A percentile compares a stretch with the other conserved stretches of the same genome.
Evolutionary conservation across 2,888 invertebrate species (phyloP).

Genomic region (Sycophila texana): DNA sequence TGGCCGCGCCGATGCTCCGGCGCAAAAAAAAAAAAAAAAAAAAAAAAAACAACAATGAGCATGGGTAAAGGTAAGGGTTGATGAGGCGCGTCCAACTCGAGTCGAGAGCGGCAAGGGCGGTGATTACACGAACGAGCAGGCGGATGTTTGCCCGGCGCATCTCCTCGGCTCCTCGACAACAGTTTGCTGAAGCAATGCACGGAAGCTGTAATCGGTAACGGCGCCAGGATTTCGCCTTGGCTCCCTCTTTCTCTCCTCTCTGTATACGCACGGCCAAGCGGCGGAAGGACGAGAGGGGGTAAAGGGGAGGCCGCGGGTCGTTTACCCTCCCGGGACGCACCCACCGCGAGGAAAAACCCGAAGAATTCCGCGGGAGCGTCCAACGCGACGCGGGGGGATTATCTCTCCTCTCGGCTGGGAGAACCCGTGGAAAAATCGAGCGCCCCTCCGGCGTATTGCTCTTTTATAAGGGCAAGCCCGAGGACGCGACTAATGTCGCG

Average conservation of each 20-base stretch:
- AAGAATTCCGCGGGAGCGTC: conserved; percentile 29
- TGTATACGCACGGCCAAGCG: background rate
- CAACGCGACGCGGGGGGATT: conserved; percentile 36
- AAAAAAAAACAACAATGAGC: conserved; percentile 7
- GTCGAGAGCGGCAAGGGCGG: conserved; percentile 8
- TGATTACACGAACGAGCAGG: conserved; percentile 41
- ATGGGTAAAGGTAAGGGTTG: conserved; percentile 15
- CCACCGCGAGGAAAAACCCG: conserved; percentile 21
- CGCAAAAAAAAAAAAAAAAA: background rate
- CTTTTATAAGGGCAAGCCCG: background rate
- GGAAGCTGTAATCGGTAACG: conserved; percentile 45
- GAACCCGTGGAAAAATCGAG: conserved; percentile 33
- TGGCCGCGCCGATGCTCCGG: background rate
- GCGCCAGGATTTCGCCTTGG: conserved; percentile 48
- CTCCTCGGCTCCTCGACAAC: conserved; percentile 12
- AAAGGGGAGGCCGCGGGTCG: conserved; percentile 5
- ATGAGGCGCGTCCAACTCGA: conserved; percentile 30
- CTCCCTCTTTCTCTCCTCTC: conserved; percentile 3
- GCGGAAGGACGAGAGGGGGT: background rate
- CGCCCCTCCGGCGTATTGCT: background rate
- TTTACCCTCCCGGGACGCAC: conserved; percentile 27
- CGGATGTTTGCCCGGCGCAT: conserved; percentile 30
- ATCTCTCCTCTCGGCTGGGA: conserved; percentile 38
- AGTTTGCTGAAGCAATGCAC: conserved; percentile 13
- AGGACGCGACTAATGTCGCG: background rate